phyloP scores from a whole-genome alignment of 2,113 vertebrate species.

The Meriones unguiculatus region DNA sequence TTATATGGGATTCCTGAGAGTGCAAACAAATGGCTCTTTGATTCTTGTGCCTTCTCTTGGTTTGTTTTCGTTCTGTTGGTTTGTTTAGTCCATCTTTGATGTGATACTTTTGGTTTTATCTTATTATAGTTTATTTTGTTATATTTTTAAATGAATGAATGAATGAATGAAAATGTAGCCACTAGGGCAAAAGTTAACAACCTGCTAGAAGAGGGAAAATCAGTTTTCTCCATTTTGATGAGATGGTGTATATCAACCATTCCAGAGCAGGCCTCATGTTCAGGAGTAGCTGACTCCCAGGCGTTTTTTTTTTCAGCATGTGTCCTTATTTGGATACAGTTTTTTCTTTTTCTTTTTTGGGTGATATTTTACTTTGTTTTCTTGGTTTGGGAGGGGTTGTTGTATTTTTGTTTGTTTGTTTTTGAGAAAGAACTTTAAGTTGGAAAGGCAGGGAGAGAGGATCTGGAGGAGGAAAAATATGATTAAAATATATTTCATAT shows the following conservation, averaged over 20 bases:
- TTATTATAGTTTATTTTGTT: not conserved
- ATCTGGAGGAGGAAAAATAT: not conserved
- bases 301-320: not conserved
- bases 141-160: not conserved
- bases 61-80: not conserved
- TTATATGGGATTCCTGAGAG: not conserved
- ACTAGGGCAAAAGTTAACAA: not conserved
- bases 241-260: too few relatives aligned
- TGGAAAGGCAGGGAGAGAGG: not conserved
- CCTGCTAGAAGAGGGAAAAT: not conserved
- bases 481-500: not conserved
- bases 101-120: not conserved
- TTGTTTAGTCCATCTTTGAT: not conserved
- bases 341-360: not conserved
- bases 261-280: not conserved
- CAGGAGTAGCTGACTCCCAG: not conserved
- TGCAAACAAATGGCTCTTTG: not conserved
- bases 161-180: not conserved
- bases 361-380: not conserved
- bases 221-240: not conserved
- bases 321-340: not conserved
- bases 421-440: not conserved
- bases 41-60: not conserved
- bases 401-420: not conserved
- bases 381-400: not conserved